These are phyloP conservation scores for Gymnothorax javanicus DNA, from an alignment of 2,797 vertebrate species.

Conservation along the genomic window DNA sequence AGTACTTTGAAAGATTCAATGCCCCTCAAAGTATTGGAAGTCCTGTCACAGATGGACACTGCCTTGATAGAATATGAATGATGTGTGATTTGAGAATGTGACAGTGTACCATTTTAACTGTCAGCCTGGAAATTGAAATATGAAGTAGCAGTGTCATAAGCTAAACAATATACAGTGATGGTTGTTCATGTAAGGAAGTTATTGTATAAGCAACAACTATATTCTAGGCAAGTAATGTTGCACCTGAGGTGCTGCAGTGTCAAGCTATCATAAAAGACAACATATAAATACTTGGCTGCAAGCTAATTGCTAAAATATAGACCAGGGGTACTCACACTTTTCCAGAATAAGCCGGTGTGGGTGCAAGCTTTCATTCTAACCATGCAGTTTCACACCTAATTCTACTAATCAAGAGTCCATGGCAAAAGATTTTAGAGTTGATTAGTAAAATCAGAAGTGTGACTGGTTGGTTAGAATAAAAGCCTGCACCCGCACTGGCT, in stretches of 20 bases:
- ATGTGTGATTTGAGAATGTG: not conserved
- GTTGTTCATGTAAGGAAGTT: not conserved
- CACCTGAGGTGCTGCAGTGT: not conserved
- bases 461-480: too few relatives aligned
- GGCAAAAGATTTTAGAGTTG: too few relatives aligned
- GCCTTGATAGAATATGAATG: not conserved
- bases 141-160: not conserved
- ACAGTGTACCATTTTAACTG: not conserved
- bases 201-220: not conserved
- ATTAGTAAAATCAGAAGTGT: too few relatives aligned
- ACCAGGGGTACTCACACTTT: too few relatives aligned
- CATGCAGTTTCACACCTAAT: too few relatives aligned
- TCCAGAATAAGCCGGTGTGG: too few relatives aligned
- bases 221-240: not conserved
- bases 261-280: not conserved
- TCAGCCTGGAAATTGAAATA: conserved; percentile 7
- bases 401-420: too few relatives aligned
- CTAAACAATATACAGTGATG: not conserved
- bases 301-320: too few relatives aligned
- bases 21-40: not conserved
- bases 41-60: not conserved
- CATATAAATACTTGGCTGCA: not conserved
- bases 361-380: too few relatives aligned
- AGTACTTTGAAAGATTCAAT: not conserved
- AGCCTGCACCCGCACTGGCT: too few relatives aligned